Conservation (phyloP, 1,140 invertebrate species). For the Hylaeus anthracinus region DNA sequence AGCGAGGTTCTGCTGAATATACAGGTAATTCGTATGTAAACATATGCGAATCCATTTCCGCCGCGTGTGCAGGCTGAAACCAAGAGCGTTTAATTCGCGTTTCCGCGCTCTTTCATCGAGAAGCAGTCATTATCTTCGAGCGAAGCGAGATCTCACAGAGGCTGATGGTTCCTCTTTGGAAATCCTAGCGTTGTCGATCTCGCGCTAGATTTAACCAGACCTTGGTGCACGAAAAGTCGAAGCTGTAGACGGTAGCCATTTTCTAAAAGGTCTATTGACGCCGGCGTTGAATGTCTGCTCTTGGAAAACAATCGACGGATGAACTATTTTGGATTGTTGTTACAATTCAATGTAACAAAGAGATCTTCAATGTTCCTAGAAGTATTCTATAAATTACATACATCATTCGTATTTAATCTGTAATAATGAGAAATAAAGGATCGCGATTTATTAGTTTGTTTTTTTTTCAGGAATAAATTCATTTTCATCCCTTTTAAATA, state of each 20-base stretch:
- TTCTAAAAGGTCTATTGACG: not conserved
- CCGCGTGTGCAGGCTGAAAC: not conserved
- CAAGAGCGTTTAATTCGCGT: conserved; percentile 15
- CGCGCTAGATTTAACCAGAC: conserved; percentile 5
- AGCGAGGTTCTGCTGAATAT: conserved; percentile 26
- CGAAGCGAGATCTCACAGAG: not conserved
- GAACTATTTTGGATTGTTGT: too few species aligned
- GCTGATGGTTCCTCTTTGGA: not conserved
- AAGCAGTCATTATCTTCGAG: conserved; percentile 15
- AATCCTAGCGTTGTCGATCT: conserved; percentile 15
- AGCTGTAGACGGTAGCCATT: not conserved
- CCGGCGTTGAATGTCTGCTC: too few species aligned
- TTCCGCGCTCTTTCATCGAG: conserved; percentile 15
- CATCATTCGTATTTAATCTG: too few species aligned
- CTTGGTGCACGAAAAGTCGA: not conserved
- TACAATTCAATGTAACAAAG: too few species aligned
- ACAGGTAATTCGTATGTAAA: conserved; percentile 31
- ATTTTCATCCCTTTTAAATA: too few species aligned
- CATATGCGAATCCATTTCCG: conserved; percentile 28
- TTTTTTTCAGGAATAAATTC: too few species aligned
- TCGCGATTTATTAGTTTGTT: too few species aligned
- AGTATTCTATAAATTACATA: too few species aligned
- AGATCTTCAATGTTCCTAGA: too few species aligned
- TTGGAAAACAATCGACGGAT: too few species aligned
- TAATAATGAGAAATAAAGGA: too few species aligned